Evolutionary conservation across 2,888 invertebrate species (phyloP).

Genomic region (Hydroisotoma schaefferi): DNA sequence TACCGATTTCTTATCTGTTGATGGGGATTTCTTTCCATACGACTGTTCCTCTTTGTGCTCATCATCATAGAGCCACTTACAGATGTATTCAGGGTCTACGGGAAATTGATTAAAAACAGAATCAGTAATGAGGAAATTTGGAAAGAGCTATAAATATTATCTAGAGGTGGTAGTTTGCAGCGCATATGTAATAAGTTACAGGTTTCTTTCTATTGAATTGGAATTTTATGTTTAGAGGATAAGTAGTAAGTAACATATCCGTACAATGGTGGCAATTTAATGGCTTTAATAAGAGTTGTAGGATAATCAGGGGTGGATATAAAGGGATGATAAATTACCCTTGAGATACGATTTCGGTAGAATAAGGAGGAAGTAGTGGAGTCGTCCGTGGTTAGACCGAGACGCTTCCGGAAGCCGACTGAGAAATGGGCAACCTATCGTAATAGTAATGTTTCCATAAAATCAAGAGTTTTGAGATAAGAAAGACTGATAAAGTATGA

Average conservation of each 20-base stretch:
- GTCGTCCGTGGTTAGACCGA: conserved; percentile 40
- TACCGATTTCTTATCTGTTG: conserved; percentile 5
- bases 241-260: no score
- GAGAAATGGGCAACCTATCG: conserved; percentile 41
- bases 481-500: no score
- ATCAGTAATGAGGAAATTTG: no score
- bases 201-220: no score
- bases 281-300: not conserved
- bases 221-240: no score
- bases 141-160: no score
- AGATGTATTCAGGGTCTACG: conserved; percentile 27
- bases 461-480: conserved; percentile 7
- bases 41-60: conserved; percentile 14
- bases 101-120: not conserved
- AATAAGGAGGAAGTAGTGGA: conserved; percentile 42
- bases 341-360: conserved; percentile 36
- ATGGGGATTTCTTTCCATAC: not conserved
- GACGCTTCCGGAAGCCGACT: conserved; percentile 36
- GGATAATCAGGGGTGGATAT: not conserved
- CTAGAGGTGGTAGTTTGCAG: no score
- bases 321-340: conserved; percentile 22
- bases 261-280: no score
- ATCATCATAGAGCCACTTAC: conserved; percentile 24
- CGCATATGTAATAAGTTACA: no score
- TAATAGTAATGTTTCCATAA: not conserved